A percentile compares a stretch with the other conserved stretches of the same genome.
Conservation (phyloP, 2,797 vertebrate genomes). For the Girardinus metallicus region DNA sequence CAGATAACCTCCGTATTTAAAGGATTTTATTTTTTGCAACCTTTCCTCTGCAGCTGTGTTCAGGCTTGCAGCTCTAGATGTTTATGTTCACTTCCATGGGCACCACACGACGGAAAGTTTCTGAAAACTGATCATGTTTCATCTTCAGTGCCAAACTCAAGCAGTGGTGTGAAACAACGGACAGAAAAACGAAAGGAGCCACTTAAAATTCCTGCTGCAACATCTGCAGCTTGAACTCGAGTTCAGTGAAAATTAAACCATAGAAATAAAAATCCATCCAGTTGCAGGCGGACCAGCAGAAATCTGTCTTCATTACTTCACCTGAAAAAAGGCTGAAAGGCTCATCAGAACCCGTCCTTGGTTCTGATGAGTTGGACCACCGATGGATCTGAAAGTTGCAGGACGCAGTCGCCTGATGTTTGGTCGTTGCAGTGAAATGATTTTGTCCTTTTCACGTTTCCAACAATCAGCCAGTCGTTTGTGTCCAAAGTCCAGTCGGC, state of each 20-base stretch:
- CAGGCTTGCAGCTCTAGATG: background rate
- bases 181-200: background rate
- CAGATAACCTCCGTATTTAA: background rate
- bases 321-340: too few relatives aligned
- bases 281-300: background rate
- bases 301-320: too few relatives aligned
- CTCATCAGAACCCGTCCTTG: background rate
- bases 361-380: background rate
- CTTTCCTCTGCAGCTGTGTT: background rate
- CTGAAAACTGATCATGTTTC: background rate
- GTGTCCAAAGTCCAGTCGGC: background rate
- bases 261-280: background rate
- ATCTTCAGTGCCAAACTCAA: background rate
- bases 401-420: background rate
- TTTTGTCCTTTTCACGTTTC: too few relatives aligned
- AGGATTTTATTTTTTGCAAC: background rate
- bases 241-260: background rate
- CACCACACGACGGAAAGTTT: background rate
- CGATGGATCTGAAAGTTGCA: background rate
- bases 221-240: background rate
- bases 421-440: too few relatives aligned
- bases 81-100: too few relatives aligned
- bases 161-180: background rate
- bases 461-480: background rate
- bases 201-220: background rate